phyloP scores from a whole-genome alignment of 2,797 vertebrate species.

The Macropus fuliginosus region DNA sequence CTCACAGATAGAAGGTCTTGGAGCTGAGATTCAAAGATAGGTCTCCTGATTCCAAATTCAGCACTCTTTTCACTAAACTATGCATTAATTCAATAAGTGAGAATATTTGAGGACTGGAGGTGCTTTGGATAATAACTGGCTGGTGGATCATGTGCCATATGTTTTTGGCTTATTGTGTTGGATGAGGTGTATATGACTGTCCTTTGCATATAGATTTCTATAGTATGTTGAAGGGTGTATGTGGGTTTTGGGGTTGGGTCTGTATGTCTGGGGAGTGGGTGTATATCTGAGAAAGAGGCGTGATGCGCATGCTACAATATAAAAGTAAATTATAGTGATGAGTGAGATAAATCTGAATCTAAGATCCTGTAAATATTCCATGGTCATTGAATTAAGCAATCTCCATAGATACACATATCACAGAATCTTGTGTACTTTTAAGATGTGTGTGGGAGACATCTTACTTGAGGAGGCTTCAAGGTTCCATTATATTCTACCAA shows the following conservation, averaged over 20 bases:
- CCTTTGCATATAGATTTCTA: neutral
- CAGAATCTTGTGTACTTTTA: neutral
- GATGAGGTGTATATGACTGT: neutral
- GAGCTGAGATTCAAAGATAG: neutral
- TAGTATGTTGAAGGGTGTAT: neutral
- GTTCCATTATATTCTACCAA: neutral
- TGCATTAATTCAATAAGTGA: neutral
- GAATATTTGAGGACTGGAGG: neutral
- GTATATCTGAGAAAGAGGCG: neutral
- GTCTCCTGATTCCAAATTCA: neutral
- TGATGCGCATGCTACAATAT: neutral
- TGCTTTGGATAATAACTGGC: neutral
- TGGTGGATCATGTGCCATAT: neutral
- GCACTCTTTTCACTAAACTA: neutral
- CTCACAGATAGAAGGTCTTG: neutral
- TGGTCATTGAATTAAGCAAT: neutral
- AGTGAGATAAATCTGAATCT: neutral
- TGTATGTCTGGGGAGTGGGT: neutral
- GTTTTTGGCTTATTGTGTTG: neutral
- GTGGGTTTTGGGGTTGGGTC: neutral
- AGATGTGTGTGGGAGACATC: neutral
- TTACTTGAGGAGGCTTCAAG: neutral
- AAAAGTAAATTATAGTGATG: neutral
- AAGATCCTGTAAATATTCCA: neutral
- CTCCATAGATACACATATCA: neutral